Base-by-base conservation (phyloP, 2,888 invertebrate genomes). In the Spicauda simplicius region DNA sequence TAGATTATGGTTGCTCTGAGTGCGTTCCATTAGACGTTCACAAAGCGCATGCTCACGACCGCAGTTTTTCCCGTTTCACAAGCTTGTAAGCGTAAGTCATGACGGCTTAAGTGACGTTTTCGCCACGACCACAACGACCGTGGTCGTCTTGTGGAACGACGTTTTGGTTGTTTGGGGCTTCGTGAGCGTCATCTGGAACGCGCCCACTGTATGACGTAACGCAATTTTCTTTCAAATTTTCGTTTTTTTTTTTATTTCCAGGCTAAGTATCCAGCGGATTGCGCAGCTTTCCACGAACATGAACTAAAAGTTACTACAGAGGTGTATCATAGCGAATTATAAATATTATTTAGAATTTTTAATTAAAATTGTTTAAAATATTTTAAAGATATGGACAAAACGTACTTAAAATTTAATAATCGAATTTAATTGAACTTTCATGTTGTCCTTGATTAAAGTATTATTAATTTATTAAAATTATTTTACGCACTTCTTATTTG, bases 281-380 rank as follows among this genome's bases (percentile, higher is more conserved):
- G 97, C 78, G 94, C 94, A 30, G 95, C 95, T 1, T 97, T 97
- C 93, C 97, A 97, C 83, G 95, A 96, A 80, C 97, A 97, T 82
- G 97, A 97, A 85, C 86, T 96, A 55, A 96, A 95, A 93, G 97
- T 96, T 33, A 97, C 97, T 66, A 97, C 97, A 57, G 97, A 97
- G 90, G 96, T 96, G 70, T 94, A 96, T 77, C 97, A 97, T 87
- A 97, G 94, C 82, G 97, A 97, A 92, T 94, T 97, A 86, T 97
- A 95, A 91, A 65, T 55, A 41, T 41, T 33, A 33, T 33, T 33
- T 33, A 33, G 10, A 33, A 33, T 33, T 10, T 10, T 1, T 33
- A 33, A 6, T 33, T 33, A 33, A 33, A 33, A 33, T 33, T 33
- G 30, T 5, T 10, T 33, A 33, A 10, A 10, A 33, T 8, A 41